Conservation (phyloP, 2,113 vertebrate species). For the Megaceryle maxima region DNA sequence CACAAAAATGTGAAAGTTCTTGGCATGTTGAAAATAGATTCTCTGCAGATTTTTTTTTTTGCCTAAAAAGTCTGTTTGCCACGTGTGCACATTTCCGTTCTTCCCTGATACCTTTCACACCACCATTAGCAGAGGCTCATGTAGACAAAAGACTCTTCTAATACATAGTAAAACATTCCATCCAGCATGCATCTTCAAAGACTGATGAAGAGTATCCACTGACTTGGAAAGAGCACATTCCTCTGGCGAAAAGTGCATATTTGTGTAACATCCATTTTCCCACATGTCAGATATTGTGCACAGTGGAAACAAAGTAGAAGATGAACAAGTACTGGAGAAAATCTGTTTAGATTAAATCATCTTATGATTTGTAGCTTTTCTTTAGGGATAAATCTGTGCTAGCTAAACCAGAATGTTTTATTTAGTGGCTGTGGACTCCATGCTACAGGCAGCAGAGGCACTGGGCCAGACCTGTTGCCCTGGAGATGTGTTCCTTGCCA, state of each 20-base stretch:
- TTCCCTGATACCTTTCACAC: neutral
- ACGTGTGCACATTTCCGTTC: neutral
- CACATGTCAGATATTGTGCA: neutral
- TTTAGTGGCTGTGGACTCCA: neutral
- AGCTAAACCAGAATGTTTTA: neutral
- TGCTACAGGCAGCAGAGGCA: neutral
- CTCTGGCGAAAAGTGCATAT: neutral
- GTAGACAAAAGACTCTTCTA: neutral
- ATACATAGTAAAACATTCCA: neutral
- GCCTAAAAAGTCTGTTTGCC: neutral
- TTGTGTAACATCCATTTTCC: neutral
- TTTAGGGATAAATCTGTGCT: neutral
- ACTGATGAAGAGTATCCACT: neutral
- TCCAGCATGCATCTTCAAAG: neutral
- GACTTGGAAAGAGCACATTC: accelerated
- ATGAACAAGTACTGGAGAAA: neutral
- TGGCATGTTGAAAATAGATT: neutral
- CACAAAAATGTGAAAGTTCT: neutral
- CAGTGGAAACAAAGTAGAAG: neutral
- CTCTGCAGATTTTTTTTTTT: neutral
- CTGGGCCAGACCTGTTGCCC: neutral
- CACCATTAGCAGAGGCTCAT: neutral
- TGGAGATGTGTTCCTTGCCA: neutral
- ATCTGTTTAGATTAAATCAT: neutral
- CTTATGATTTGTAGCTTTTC: neutral